Evolutionary conservation across 1,140 invertebrate species (phyloP).

Genomic region (Cydia fagiglandana): DNA sequence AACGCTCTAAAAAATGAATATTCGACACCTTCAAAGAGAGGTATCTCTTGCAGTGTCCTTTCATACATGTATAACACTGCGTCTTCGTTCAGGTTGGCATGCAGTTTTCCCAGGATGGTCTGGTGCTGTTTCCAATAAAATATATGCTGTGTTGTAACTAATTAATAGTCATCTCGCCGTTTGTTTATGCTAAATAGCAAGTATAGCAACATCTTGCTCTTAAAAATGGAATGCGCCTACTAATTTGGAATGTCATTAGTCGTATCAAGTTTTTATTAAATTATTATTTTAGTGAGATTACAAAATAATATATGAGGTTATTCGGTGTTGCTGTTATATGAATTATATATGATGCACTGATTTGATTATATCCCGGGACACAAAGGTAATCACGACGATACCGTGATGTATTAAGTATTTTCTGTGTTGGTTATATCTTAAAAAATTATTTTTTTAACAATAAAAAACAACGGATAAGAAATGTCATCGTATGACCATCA

Average conservation of each 20-base stretch:
- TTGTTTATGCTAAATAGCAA: background rate
- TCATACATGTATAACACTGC: slow-evolving; percentile 75
- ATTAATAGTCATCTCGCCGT: slow-evolving; percentile 12
- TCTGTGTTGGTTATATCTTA: no score
- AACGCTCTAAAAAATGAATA: slow-evolving; percentile 76
- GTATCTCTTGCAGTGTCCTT: slow-evolving; percentile 72
- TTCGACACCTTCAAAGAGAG: slow-evolving; percentile 74
- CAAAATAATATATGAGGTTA: background rate
- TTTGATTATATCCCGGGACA: background rate
- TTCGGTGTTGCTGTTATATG: background rate
- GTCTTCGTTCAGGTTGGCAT: slow-evolving; percentile 76
- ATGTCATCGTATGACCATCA: no score
- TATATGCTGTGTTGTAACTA: slow-evolving; percentile 23
- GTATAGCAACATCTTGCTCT: background rate
- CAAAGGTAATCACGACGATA: no score
- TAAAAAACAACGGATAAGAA: no score
- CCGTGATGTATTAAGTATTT: no score
- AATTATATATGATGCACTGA: background rate
- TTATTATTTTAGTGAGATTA: slow-evolving; percentile 13
- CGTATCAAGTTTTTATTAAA: slow-evolving; percentile 5
- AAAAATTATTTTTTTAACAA: no score
- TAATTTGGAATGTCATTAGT: slow-evolving; percentile 13
- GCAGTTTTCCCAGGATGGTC: slow-evolving; percentile 71
- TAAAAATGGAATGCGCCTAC: background rate
- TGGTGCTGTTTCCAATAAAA: slow-evolving; percentile 60